Conservation (phyloP, 2,888 invertebrate species). For the Nemotelus pantherinus region DNA sequence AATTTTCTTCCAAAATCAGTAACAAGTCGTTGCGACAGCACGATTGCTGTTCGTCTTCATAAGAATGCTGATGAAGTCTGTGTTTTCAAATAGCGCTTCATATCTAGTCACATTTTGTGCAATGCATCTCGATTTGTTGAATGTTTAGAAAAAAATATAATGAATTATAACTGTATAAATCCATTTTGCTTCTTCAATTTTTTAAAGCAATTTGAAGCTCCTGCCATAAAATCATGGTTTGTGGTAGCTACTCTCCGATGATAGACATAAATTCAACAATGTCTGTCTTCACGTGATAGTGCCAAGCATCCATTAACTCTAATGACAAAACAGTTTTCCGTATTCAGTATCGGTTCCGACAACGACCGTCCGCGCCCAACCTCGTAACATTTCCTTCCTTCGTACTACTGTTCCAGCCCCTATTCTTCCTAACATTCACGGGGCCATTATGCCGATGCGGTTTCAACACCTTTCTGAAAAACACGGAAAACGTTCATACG, state of each 20-base stretch:
- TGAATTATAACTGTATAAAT: no score
- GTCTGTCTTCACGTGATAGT: conserved; percentile 11
- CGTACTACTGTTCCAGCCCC: conserved; percentile 5
- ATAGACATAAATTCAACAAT: not conserved
- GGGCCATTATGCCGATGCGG: conserved; percentile 2
- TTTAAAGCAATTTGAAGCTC: no score
- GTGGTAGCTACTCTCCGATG: not conserved
- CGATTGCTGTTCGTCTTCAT: no score
- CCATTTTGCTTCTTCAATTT: no score
- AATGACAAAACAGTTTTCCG: conserved; percentile 41
- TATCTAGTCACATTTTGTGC: no score
- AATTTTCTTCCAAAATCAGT: no score
- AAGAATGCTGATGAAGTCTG: no score
- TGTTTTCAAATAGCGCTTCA: no score
- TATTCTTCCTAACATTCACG: not conserved
- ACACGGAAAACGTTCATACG: conserved; percentile 9
- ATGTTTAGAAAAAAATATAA: no score
- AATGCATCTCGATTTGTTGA: no score
- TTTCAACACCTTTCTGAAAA: conserved; percentile 38
- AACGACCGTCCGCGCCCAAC: conserved; percentile 2
- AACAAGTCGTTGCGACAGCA: no score
- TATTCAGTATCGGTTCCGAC: not conserved
- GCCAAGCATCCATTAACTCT: conserved; percentile 40
- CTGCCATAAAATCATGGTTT: no score
- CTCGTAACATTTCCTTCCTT: not conserved